Percentiles rank a stretch among this genome's conserved stretches.
These are phyloP conservation scores for Periophthalmodon schlosseri DNA, from an alignment of 2,113 vertebrate species.

Conservation along the genomic window DNA sequence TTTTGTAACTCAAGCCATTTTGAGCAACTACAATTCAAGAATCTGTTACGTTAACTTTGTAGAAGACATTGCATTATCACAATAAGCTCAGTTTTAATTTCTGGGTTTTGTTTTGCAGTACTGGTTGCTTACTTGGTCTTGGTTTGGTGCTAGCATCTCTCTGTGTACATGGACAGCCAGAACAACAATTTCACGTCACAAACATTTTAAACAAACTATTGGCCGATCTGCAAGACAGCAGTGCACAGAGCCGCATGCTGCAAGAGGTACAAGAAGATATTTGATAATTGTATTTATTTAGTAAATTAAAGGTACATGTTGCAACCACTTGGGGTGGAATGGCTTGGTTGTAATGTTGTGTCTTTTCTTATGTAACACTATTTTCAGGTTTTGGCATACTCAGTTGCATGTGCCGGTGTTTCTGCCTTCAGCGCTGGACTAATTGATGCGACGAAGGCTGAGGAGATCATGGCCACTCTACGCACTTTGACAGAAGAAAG, in stretches of 20 bases:
- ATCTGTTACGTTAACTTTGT: too few species aligned
- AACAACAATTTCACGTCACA: constrained; percentile 70
- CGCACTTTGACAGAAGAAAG: constrained; percentile 83
- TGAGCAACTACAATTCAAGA: too few species aligned
- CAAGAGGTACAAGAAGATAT: constrained; percentile 84
- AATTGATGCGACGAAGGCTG: constrained; percentile 83
- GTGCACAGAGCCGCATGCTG: constrained; percentile 80
- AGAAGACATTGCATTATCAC: too few species aligned
- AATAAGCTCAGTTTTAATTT: not conserved
- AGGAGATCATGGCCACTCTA: constrained; percentile 85
- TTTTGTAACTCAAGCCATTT: too few species aligned
- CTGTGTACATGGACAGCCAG: constrained; percentile 80
- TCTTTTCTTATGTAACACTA: not conserved
- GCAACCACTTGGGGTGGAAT: not conserved
- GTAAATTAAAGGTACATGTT: not conserved
- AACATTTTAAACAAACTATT: constrained; percentile 78
- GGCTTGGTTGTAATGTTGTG: not conserved
- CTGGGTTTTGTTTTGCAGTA: constrained; percentile 27
- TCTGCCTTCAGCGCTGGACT: constrained; percentile 86
- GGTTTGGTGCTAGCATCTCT: constrained; percentile 86
- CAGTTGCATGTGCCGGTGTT: constrained; percentile 83
- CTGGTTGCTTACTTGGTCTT: constrained; percentile 84
- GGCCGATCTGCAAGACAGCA: constrained; percentile 77
- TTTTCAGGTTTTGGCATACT: constrained; percentile 87
- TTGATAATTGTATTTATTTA: not conserved